These are phyloP conservation scores for Pogonus chalceus DNA, from an alignment of 1,140 invertebrate genomes.

Conservation along the genomic window DNA sequence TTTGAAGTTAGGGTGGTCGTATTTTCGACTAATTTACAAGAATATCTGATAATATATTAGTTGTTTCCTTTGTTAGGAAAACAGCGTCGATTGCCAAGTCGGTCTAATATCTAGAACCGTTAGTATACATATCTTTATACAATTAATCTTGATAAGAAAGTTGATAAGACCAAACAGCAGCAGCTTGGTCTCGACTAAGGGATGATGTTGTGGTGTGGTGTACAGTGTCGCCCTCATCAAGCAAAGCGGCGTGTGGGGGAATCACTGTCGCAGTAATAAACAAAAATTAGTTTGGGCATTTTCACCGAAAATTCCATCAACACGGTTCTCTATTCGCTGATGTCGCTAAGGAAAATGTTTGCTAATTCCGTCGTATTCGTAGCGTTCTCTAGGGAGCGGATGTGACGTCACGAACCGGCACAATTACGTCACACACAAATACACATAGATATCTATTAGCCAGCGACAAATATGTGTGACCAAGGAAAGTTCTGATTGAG, in stretches of 20 bases:
- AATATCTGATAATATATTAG: too few species aligned
- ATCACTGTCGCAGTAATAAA: constrained; percentile 3
- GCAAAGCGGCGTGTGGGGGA: background rate
- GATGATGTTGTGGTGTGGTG: background rate
- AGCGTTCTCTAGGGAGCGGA: constrained; percentile 14
- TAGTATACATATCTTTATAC: background rate
- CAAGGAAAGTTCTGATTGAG: too few species aligned
- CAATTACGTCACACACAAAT: constrained; percentile 31
- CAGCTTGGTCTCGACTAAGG: background rate
- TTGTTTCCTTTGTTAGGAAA: too few species aligned
- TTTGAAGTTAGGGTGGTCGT: too few species aligned
- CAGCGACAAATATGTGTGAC: constrained; percentile 27
- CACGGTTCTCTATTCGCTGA: background rate
- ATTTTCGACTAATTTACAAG: too few species aligned
- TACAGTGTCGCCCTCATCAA: too few species aligned
- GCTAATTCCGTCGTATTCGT: constrained; percentile 2
- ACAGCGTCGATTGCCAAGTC: too few species aligned
- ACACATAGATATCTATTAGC: constrained; percentile 30
- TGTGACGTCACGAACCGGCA: constrained; percentile 26
- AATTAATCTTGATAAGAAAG: constrained; percentile 2
- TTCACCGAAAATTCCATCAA: constrained; percentile 1
- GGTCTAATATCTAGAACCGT: too few species aligned
- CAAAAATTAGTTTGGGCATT: constrained; percentile 1
- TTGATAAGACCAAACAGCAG: background rate
- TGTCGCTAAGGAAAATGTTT: background rate